Conservation (phyloP, 37 sponge, comb jelly and placozoan species). For the Agelas oroides region DNA sequence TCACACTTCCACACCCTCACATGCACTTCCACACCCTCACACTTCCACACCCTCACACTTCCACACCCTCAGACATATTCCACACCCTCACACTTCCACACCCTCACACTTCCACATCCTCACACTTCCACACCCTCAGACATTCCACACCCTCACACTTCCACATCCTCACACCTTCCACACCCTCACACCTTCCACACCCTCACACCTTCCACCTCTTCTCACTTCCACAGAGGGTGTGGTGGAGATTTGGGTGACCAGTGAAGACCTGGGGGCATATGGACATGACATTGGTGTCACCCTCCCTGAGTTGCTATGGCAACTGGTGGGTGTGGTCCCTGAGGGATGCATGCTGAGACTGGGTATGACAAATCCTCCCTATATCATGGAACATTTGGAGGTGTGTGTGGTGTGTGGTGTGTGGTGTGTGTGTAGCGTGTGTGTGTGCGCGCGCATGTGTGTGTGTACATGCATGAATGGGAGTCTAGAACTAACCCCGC, state of each 20-base stretch:
- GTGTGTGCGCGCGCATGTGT: too few species aligned
- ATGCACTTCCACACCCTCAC: too few species aligned
- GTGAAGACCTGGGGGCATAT: conserved; percentile 96
- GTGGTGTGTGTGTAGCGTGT: too few species aligned
- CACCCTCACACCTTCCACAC: neutral
- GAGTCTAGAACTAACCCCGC: too few species aligned
- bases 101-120: too few species aligned
- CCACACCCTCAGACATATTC: neutral
- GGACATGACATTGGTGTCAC: conserved; percentile 92
- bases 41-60: neutral
- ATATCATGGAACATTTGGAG: conserved; percentile 94
- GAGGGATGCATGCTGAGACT: conserved; percentile 92
- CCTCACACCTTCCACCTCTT: too few species aligned
- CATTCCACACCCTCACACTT: too few species aligned
- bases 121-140: too few species aligned
- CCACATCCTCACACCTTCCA: neutral
- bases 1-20: too few species aligned
- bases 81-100: too few species aligned
- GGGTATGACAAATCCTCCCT: conserved; percentile 99
- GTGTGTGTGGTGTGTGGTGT: conserved; percentile 15
- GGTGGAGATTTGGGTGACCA: conserved; percentile 96
- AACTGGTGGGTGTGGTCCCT: conserved; percentile 91
- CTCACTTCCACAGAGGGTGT: conserved; percentile 75
- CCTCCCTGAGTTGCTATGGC: conserved; percentile 92
- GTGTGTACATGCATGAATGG: too few species aligned